phyloP scores from a whole-genome alignment of 2,888 invertebrate species.

The Cheilosia vulpina region DNA sequence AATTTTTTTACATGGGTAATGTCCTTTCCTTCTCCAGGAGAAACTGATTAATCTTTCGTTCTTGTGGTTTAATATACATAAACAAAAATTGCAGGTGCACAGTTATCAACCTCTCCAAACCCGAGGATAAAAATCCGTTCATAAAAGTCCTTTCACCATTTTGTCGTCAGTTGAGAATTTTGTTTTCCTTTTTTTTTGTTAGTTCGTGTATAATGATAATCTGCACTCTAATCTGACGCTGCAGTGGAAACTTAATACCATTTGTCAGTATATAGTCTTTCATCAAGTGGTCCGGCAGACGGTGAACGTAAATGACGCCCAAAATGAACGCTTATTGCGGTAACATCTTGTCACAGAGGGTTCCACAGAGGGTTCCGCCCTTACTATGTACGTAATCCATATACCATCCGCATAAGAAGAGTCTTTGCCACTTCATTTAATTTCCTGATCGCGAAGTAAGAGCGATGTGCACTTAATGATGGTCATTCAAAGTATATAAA shows the following conservation, averaged over 20 bases:
- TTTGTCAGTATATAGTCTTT: slow-evolving; percentile 12
- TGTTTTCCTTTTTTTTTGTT: not conserved
- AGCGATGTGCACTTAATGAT: slow-evolving; percentile 31
- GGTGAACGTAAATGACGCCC: slow-evolving; percentile 37
- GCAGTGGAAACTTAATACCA: slow-evolving; percentile 36
- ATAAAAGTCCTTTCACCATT: slow-evolving; percentile 22
- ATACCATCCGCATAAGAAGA: not conserved
- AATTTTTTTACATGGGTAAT: not conserved
- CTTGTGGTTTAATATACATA: slow-evolving; percentile 22
- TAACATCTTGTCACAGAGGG: slow-evolving; percentile 36
- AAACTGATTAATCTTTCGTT: slow-evolving; percentile 41
- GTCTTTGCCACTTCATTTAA: slow-evolving; percentile 54
- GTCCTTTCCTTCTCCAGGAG: not conserved
- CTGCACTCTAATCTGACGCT: slow-evolving; percentile 41
- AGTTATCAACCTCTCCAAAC: slow-evolving; percentile 1
- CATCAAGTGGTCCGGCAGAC: slow-evolving; percentile 36
- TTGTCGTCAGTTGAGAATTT: slow-evolving; percentile 5
- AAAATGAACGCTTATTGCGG: slow-evolving; percentile 47
- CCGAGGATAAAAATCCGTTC: slow-evolving; percentile 11
- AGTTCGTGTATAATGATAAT: slow-evolving; percentile 32
- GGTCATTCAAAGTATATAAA: slow-evolving; percentile 20
- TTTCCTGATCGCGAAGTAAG: slow-evolving; percentile 27
- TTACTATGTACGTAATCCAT: not conserved
- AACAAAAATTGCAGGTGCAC: slow-evolving; percentile 41
- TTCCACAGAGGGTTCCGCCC: not conserved